Evolutionary conservation across 2,888 invertebrate species (phyloP).

Genomic region (Parnassius smintheus): DNA sequence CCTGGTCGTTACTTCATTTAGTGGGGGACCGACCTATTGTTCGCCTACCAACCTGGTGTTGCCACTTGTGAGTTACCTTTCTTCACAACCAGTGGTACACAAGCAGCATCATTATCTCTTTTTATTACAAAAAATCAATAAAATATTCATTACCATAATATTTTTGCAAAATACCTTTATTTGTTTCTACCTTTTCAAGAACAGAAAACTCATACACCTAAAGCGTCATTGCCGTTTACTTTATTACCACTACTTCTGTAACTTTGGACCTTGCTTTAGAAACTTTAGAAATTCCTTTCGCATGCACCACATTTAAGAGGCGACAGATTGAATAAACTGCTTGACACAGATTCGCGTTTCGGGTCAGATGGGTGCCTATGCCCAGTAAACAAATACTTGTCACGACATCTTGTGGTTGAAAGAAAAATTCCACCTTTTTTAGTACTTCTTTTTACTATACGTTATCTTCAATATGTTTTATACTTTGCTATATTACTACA

Average conservation of each 20-base stretch:
- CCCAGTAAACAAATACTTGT: slow-evolving; percentile 66
- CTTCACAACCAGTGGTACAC: too few species aligned
- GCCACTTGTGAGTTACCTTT: too few species aligned
- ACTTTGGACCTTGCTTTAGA: slow-evolving; percentile 44
- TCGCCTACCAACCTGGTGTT: too few species aligned
- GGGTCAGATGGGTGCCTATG: slow-evolving; percentile 73
- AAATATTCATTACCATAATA: slow-evolving; percentile 10
- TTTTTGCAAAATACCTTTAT: slow-evolving; percentile 24
- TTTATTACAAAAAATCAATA: too few species aligned
- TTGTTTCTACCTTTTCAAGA: slow-evolving; percentile 69
- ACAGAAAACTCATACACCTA: slow-evolving; percentile 57
- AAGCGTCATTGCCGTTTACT: slow-evolving; percentile 58
- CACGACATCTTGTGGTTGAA: slow-evolving; percentile 62
- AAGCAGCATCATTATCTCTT: too few species aligned
- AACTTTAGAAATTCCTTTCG: slow-evolving; percentile 48
- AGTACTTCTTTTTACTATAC: too few species aligned
- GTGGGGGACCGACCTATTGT: too few species aligned
- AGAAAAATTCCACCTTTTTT: slow-evolving; percentile 36
- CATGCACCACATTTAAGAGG: slow-evolving; percentile 42
- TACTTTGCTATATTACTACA: too few species aligned
- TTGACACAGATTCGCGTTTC: slow-evolving; percentile 80
- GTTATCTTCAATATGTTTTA: too few species aligned
- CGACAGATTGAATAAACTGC: slow-evolving; percentile 80
- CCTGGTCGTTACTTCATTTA: too few species aligned
- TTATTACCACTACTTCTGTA: slow-evolving; percentile 39